These are phyloP conservation scores for Tautogolabrus adspersus DNA, from an alignment of 2,113 vertebrate species.

Conservation along the genomic window DNA sequence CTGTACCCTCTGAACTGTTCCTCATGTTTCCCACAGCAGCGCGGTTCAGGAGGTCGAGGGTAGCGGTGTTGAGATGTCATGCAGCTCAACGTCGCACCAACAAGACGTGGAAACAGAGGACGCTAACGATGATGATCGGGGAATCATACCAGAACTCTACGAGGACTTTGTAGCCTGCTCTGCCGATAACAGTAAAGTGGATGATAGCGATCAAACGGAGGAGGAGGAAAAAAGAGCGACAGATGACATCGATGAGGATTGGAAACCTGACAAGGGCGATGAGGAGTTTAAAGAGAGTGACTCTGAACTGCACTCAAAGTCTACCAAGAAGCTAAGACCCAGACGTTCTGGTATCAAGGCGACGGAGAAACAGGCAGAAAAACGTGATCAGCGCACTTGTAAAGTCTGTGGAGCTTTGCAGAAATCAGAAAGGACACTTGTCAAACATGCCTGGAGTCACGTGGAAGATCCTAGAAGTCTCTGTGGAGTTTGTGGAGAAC, in stretches of 20 bases:
- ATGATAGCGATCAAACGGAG: rapidly evolving
- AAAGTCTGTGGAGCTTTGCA: conserved; percentile 25
- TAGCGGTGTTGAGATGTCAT: not conserved
- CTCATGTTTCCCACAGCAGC: not conserved
- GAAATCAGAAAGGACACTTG: not conserved
- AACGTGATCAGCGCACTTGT: not conserved
- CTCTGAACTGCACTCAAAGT: not conserved
- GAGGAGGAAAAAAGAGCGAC: not conserved
- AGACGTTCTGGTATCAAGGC: not conserved
- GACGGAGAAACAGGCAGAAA: not conserved
- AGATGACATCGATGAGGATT: not conserved
- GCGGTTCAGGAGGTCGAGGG: not conserved
- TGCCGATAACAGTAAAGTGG: not conserved
- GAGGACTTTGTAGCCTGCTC: not conserved
- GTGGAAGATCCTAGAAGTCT: not conserved
- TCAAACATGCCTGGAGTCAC: conserved; percentile 49
- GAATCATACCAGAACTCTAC: not conserved
- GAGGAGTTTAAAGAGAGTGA: not conserved
- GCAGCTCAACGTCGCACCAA: not conserved
- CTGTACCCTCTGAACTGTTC: not conserved
- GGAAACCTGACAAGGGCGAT: conserved; percentile 8
- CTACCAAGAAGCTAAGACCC: not conserved
- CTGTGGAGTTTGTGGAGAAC: conserved; percentile 48
- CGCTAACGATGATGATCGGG: not conserved
- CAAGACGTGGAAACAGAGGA: not conserved